phyloP scores from a whole-genome alignment of 2,113 vertebrate genomes.

The Motacilla tschutschensis region DNA sequence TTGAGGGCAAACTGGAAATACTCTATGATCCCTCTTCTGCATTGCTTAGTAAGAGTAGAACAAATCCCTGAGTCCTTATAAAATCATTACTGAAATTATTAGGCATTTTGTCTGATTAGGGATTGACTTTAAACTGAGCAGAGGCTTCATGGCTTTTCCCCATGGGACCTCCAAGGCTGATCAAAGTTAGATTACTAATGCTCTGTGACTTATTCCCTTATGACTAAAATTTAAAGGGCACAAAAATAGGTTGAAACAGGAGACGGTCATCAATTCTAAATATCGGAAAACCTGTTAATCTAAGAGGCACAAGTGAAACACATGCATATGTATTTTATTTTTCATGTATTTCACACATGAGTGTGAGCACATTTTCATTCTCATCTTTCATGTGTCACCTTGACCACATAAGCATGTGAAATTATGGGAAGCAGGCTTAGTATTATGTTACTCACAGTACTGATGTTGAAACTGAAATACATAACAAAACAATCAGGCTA shows the following conservation, averaged over 20 bases:
- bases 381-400: neutral
- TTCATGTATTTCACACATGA: neutral
- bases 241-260: neutral
- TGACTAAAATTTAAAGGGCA: conserved; percentile 8
- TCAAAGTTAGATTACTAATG: conserved; percentile 25
- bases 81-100: conserved; percentile 45
- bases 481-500: neutral
- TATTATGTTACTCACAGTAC: neutral
- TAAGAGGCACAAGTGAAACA: neutral
- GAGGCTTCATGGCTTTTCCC: conserved; percentile 13
- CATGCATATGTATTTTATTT: neutral
- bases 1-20: neutral
- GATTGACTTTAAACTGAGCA: conserved; percentile 13
- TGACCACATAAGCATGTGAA: neutral
- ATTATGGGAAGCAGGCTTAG: neutral
- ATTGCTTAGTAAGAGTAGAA: neutral
- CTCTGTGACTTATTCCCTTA: neutral
- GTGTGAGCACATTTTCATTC: neutral
- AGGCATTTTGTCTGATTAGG: conserved; percentile 8
- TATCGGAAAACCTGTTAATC: neutral
- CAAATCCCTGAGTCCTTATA: neutral
- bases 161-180: neutral
- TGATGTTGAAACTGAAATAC: neutral
- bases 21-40: neutral
- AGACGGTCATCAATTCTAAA: neutral